A percentile compares a stretch with the other conserved stretches of the same genome.
phyloP scores from a whole-genome alignment of 2,113 vertebrate genomes.

The Saimiri boliviensis region DNA sequence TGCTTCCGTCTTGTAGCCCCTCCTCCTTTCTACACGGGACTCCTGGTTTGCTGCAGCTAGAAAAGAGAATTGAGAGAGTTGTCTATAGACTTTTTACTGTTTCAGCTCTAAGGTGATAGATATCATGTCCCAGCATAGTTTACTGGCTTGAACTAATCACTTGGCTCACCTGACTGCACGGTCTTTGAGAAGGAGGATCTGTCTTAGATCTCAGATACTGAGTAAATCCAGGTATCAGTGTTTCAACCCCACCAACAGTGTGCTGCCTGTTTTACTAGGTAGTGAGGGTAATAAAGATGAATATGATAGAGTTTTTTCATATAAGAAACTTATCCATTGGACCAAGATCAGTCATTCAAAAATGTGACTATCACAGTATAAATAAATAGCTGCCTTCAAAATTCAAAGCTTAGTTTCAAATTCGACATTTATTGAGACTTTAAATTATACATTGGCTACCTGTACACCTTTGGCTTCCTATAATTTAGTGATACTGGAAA shows the following conservation, averaged over 20 bases:
- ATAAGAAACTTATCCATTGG: not conserved
- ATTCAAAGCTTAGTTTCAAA: not conserved
- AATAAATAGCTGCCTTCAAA: slow-evolving; percentile 16
- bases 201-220: not conserved
- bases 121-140: not conserved
- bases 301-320: not conserved
- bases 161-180: not conserved
- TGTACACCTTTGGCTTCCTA: slow-evolving; percentile 11
- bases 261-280: fast-evolving
- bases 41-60: not conserved
- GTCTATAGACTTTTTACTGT: not conserved
- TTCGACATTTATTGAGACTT: slow-evolving; percentile 10
- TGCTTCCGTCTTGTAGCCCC: not conserved
- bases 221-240: not conserved
- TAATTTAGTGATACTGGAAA: not conserved
- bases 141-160: not conserved
- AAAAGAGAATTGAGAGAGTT: not conserved
- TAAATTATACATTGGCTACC: not conserved
- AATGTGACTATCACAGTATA: not conserved
- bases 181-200: not conserved
- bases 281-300: not conserved
- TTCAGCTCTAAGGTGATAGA: not conserved
- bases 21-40: fast-evolving
- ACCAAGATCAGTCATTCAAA: not conserved
- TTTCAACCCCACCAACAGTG: not conserved